A percentile compares a stretch with the other conserved stretches of the same genome.
These are phyloP conservation scores for Argentina silus DNA, from an alignment of 2,797 vertebrate species.

Conservation along the genomic window DNA sequence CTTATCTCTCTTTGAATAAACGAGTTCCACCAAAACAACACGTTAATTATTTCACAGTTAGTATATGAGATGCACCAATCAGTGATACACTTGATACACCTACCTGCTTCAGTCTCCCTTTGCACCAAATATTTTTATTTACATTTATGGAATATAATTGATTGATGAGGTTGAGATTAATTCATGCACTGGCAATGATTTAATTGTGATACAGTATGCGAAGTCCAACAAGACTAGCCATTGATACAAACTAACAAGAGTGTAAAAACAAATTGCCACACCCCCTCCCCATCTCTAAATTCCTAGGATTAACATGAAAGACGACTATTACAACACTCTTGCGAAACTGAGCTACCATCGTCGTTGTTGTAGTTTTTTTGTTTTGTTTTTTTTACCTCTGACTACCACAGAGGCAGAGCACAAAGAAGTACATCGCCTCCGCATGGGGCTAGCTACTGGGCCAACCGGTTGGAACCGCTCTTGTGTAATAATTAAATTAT, in stretches of 20 bases:
- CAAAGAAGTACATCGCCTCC: slow-evolving; percentile 30
- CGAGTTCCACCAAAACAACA: no score
- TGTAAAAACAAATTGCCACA: not conserved
- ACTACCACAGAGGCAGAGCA: slow-evolving; percentile 11
- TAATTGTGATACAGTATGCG: no score
- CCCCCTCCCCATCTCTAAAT: not conserved
- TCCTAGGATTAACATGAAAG: not conserved
- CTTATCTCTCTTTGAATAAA: not conserved
- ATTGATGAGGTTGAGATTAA: not conserved
- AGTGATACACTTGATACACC: no score
- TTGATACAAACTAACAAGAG: not conserved
- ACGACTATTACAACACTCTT: not conserved
- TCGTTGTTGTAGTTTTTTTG: not conserved
- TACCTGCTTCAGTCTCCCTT: not conserved
- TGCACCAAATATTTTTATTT: not conserved
- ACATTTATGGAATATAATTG: not conserved
- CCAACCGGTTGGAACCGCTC: slow-evolving; percentile 75
- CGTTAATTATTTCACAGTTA: not conserved
- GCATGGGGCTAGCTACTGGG: slow-evolving; percentile 50
- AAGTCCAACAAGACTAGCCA: no score
- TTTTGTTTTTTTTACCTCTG: not conserved
- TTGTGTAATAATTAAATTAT: slow-evolving; percentile 72
- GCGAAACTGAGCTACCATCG: not conserved
- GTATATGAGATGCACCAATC: no score
- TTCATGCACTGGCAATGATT: not conserved